Evolutionary conservation across 2,797 vertebrate species (phyloP).

Genomic region (Agapornis canus): DNA sequence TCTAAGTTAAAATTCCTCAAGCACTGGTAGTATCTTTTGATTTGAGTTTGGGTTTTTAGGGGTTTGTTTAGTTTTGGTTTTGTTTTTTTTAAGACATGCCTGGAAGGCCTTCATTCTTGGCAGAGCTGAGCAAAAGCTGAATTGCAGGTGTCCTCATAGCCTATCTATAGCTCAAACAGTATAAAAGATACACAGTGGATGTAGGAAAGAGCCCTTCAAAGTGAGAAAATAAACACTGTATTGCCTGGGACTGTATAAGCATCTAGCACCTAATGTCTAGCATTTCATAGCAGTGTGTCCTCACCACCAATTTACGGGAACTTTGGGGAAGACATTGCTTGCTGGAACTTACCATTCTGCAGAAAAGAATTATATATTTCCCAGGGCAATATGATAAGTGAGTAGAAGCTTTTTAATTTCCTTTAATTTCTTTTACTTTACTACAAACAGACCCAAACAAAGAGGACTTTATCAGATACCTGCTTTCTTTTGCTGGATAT

Average conservation of each 20-base stretch:
- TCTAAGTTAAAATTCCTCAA: background rate
- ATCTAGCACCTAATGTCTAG: background rate
- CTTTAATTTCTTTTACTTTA: background rate
- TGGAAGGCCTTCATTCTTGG: background rate
- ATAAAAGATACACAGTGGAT: background rate
- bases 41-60: background rate
- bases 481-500: background rate
- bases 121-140: background rate
- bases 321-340: background rate
- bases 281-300: background rate
- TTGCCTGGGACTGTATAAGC: background rate
- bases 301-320: background rate
- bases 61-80: accelerated
- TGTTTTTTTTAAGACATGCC: background rate
- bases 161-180: background rate
- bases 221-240: background rate
- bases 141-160: background rate
- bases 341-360: background rate
- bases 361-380: background rate
- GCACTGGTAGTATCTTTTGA: background rate
- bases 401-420: background rate
- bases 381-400: background rate
- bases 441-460: background rate
- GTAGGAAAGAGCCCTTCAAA: background rate
- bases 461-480: background rate